A percentile compares a stretch with the other conserved stretches of the same genome.
These are phyloP conservation scores for Notechis scutatus DNA, from an alignment of 2,113 vertebrate species.

Conservation along the genomic window DNA sequence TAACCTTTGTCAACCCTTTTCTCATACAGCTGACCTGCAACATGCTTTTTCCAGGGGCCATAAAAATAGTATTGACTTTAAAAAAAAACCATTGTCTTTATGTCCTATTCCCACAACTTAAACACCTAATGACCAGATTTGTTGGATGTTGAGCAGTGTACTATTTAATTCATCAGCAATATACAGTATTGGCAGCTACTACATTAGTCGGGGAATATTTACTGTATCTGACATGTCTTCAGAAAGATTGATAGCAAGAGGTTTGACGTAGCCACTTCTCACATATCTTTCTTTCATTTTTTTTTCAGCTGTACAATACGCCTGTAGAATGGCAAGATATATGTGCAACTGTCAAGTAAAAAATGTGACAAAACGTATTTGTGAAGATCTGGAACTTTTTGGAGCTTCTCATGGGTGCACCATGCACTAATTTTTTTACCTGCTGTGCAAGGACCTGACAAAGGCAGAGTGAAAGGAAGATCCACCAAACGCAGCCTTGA, in stretches of 20 bases:
- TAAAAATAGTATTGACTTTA: not conserved
- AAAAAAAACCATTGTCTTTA: not conserved
- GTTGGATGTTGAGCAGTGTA: too few relatives aligned
- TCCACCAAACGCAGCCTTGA: not conserved
- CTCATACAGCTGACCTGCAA: slow-evolving; percentile 39
- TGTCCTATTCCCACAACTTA: accelerated
- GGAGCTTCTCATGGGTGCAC: too few relatives aligned
- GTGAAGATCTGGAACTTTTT: too few relatives aligned
- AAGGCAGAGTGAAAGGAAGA: not conserved
- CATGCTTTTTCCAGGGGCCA: not conserved
- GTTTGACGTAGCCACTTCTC: not conserved
- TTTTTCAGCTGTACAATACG: not conserved
- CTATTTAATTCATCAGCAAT: too few relatives aligned
- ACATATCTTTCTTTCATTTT: not conserved
- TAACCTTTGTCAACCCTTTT: not conserved
- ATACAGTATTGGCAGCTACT: not conserved
- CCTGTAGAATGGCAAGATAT: not conserved
- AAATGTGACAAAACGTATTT: not conserved
- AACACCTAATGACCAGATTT: not conserved
- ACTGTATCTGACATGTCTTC: not conserved
- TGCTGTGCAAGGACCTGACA: not conserved
- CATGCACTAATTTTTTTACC: not conserved
- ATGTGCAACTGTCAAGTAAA: not conserved
- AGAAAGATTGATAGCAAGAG: not conserved
- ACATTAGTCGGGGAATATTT: not conserved